phyloP scores from a whole-genome alignment of 2,113 vertebrate genomes.

The Pagrus major region DNA sequence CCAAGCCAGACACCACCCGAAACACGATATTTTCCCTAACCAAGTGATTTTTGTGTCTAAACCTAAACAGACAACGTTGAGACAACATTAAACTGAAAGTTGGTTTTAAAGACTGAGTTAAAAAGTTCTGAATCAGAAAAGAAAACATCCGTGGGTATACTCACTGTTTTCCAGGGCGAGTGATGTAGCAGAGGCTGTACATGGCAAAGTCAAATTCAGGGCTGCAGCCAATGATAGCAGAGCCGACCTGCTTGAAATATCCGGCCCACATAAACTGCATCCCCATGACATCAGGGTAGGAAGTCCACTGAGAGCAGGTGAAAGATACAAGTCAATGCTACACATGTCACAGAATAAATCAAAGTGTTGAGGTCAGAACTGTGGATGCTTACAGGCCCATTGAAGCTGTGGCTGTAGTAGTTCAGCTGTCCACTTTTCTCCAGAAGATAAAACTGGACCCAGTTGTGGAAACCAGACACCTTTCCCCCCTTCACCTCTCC shows the following conservation, averaged over 20 bases:
- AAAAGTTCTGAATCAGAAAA: background rate
- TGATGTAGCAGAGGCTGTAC: conserved; percentile 93
- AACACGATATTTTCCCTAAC: too few species aligned
- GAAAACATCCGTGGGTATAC: conserved; percentile 52
- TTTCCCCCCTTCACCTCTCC: conserved; percentile 94
- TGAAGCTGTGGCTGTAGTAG: conserved; percentile 93
- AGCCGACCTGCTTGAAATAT: conserved; percentile 92
- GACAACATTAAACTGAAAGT: too few species aligned
- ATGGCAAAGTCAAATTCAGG: conserved; percentile 95
- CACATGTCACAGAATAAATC: background rate
- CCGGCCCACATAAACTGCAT: conserved; percentile 95
- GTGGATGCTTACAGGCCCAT: conserved; percentile 89
- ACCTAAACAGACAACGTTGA: too few species aligned
- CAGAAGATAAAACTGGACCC: conserved; percentile 94
- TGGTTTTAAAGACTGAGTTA: too few species aligned
- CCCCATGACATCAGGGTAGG: conserved; percentile 90
- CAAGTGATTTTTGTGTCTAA: too few species aligned
- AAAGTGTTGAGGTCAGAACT: background rate
- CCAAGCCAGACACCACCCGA: too few species aligned
- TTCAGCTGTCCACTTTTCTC: conserved; percentile 89
- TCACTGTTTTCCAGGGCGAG: conserved; percentile 90
- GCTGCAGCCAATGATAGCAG: conserved; percentile 92
- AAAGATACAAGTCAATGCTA: background rate
- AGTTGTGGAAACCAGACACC: conserved; percentile 97
- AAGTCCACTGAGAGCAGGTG: conserved; percentile 85